Evolutionary conservation across 2,888 invertebrate species (phyloP).

Genomic region (Ceraclea dissimilis): DNA sequence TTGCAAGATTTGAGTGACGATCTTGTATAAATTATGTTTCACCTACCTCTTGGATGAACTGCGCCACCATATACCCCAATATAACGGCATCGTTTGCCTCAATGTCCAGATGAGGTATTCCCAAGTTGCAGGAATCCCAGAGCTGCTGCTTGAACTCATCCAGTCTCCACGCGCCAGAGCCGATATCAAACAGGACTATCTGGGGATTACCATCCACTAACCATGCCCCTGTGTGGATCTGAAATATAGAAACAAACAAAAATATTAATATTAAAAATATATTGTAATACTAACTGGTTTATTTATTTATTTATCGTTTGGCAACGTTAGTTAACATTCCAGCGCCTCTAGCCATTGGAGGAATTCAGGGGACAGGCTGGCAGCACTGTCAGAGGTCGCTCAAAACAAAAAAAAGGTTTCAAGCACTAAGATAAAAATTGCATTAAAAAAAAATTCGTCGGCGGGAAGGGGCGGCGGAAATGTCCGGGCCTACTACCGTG

Average conservation of each 20-base stretch:
- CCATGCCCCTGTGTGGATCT: slow-evolving; percentile 96
- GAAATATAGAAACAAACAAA: slow-evolving; percentile 13
- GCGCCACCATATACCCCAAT: slow-evolving; percentile 90
- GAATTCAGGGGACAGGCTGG: too few species aligned
- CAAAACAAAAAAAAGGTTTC: too few species aligned
- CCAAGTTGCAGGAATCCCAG: slow-evolving; percentile 82
- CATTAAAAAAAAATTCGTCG: too few species aligned
- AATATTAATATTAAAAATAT: background rate
- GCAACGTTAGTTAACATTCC: too few species aligned
- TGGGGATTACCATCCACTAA: slow-evolving; percentile 99
- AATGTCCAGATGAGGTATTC: slow-evolving; percentile 84
- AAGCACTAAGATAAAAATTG: too few species aligned
- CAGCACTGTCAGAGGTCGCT: too few species aligned
- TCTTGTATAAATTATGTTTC: too few species aligned
- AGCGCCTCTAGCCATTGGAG: too few species aligned
- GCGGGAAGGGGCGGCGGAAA: too few species aligned
- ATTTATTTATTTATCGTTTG: background rate
- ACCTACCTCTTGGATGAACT: slow-evolving; percentile 78
- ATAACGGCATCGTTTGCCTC: slow-evolving; percentile 97
- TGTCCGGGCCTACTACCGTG: too few species aligned
- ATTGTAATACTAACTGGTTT: background rate
- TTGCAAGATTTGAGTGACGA: too few species aligned
- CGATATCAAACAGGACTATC: slow-evolving; percentile 94
- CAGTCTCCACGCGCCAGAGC: slow-evolving; percentile 91
- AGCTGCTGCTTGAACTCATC: slow-evolving; percentile 92